Evolutionary conservation across 1,140 invertebrate genomes (phyloP), one percentile per base, ranked within the genome.

Genomic region (Lucilia cuprina): DNA sequence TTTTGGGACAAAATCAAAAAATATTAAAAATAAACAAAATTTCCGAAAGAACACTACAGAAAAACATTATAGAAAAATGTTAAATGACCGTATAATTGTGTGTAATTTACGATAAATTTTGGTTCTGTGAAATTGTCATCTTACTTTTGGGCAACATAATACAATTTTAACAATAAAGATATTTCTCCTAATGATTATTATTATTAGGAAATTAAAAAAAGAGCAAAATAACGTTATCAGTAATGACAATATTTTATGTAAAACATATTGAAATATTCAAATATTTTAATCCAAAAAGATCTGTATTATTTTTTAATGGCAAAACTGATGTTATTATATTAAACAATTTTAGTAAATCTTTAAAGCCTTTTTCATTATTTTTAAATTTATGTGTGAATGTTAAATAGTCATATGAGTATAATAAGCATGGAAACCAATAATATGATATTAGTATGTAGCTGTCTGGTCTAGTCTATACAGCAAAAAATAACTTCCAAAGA

Each of bases 61-160:
- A 13, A 77, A 13, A 17, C 47, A 77, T 14, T 13, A 55, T 1
- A 55, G 17, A 77, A 41, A 77, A 77, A 41, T 77, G 74, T 77
- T 77, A 77, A 77, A 77, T 30, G 74, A 41, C 74, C 74, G 74
- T 77, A 77, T 77, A 77, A 77, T 77, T 77, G 74, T 77, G 74
- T 77, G 34, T 77, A 77, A 77, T 77, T 77, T 77, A 77, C 74
- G 74, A 77, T 77, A 77, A 34, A 77, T 34, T 77, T 77, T 17
- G 12, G 50, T 14, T 14, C 1, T 55, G 13, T 55, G 7, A 55
- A 17, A 14, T 55, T 17, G 50, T 10, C 10, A 41, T 41, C 41
- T 41, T 41, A 41, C 10, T 41, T 41, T 41, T 41, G 41, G 41
- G 1, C 5, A 41, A 41, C 1, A 41, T 41, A 41, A 41, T 41